A percentile compares a stretch with the other conserved stretches of the same genome.
Evolutionary conservation across 1,140 invertebrate species (phyloP).

Genomic region (Drosophila funebris): DNA sequence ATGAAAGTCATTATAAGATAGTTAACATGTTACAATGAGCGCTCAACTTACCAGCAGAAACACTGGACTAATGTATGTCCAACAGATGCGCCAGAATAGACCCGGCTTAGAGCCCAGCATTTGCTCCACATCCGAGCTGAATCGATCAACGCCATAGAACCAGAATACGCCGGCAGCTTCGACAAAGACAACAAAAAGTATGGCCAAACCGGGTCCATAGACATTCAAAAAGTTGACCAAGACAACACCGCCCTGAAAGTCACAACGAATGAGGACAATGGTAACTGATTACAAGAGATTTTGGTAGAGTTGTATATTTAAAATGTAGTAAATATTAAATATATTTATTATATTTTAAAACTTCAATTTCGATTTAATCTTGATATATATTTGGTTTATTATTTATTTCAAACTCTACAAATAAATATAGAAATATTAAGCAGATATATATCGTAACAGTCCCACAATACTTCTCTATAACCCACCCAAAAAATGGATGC

Average conservation of each 20-base stretch:
- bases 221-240: slow-evolving; percentile 97
- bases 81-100: slow-evolving; percentile 96
- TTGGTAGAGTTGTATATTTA: no score
- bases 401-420: no score
- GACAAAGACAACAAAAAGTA: slow-evolving; percentile 97
- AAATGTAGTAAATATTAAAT: no score
- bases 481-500: slow-evolving; percentile 1
- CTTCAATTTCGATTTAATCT: no score
- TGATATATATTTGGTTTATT: no score
- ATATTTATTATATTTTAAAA: no score
- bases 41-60: slow-evolving; percentile 87
- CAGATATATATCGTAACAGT: neutral
- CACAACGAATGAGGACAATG: neutral
- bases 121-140: slow-evolving; percentile 93
- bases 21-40: neutral
- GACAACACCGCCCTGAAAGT: slow-evolving; percentile 93
- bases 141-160: slow-evolving; percentile 96
- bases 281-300: no score
- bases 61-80: slow-evolving; percentile 94
- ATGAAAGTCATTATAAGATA: slow-evolving; percentile 23
- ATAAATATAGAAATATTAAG: neutral
- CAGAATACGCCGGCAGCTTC: slow-evolving; percentile 98
- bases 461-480: neutral
- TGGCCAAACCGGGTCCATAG: slow-evolving; percentile 97
- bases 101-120: slow-evolving; percentile 96